Conservation (phyloP, 1,140 invertebrate genomes). For the Spodoptera litura region DNA sequence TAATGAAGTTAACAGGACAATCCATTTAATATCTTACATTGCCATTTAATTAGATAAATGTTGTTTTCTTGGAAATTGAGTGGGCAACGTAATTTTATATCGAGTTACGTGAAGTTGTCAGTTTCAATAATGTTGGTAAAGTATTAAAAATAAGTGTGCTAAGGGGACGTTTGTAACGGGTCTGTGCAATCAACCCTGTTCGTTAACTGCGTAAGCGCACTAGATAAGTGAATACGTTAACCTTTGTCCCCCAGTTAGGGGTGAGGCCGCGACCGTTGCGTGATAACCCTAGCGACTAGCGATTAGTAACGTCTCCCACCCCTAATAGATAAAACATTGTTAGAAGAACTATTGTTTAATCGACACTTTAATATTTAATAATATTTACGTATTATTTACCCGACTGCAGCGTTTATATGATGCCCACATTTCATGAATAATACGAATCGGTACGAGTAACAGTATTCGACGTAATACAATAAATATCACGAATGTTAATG, state of each 20-base stretch:
- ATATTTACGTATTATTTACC: too few species aligned
- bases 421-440: slow-evolving; percentile 24
- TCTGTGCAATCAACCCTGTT: slow-evolving; percentile 55
- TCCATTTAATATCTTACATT: neutral
- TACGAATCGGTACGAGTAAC: slow-evolving; percentile 4
- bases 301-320: slow-evolving; percentile 55
- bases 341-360: slow-evolving; percentile 37
- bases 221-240: slow-evolving; percentile 74
- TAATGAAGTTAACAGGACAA: neutral
- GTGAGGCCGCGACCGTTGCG: slow-evolving; percentile 58
- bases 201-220: slow-evolving; percentile 38
- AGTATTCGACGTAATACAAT: slow-evolving; percentile 37
- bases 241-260: slow-evolving; percentile 61
- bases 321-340: slow-evolving; percentile 45
- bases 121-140: neutral
- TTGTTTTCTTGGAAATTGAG: neutral
- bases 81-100: neutral
- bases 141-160: slow-evolving; percentile 32
- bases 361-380: slow-evolving; percentile 31
- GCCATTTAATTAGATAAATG: neutral
- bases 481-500: slow-evolving; percentile 50
- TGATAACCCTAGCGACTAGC: slow-evolving; percentile 51
- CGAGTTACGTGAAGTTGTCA: neutral
- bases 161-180: slow-evolving; percentile 43
- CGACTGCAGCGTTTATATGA: neutral